These are phyloP conservation scores for Stenotaenia linearis DNA, from an alignment of 2,888 invertebrate genomes.

Conservation along the genomic window DNA sequence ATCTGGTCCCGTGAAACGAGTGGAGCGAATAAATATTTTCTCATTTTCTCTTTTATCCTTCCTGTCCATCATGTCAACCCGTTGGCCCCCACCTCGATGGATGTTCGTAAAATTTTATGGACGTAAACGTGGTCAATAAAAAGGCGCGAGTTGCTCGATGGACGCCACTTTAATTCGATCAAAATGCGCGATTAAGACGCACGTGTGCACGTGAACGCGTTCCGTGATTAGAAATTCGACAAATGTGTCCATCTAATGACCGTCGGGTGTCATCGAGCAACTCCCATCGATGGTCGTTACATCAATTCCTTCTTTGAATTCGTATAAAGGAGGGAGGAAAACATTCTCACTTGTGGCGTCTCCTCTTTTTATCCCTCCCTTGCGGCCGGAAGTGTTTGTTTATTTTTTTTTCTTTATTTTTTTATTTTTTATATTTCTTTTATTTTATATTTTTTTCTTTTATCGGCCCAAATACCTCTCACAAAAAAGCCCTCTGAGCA, in stretches of 20 bases:
- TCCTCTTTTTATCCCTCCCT: background rate
- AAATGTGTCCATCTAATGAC: background rate
- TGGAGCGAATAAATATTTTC: no score
- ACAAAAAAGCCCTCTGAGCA: background rate
- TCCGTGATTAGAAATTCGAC: background rate
- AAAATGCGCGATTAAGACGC: background rate
- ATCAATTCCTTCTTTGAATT: background rate
- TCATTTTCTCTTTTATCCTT: background rate
- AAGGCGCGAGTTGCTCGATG: background rate
- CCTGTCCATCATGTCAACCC: constrained; percentile 6
- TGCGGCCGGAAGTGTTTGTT: background rate
- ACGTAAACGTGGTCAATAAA: background rate
- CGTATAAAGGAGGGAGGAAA: background rate
- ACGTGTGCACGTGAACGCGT: background rate
- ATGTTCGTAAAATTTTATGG: background rate
- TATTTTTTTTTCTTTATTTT: background rate
- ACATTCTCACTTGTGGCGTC: background rate
- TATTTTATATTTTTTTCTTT: background rate
- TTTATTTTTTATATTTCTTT: background rate
- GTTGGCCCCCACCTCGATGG: background rate
- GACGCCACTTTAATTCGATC: background rate
- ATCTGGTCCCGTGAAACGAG: no score
- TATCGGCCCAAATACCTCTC: background rate
- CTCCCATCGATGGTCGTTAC: background rate
- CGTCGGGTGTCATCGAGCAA: background rate